These are phyloP conservation scores for Therioaphis trifolii DNA, from an alignment of 2,888 invertebrate species.

Conservation along the genomic window DNA sequence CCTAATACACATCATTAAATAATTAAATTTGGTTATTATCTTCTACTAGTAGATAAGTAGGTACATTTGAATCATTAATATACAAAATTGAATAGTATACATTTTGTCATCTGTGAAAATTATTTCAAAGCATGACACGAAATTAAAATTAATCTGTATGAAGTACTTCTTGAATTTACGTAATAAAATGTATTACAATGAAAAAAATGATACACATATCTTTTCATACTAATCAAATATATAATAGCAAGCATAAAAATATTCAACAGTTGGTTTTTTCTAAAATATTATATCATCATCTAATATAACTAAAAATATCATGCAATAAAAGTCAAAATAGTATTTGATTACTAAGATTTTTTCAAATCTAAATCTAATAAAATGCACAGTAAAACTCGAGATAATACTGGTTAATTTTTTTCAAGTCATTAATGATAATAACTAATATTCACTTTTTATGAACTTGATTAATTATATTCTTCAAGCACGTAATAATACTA, in stretches of 20 bases:
- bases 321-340: neutral
- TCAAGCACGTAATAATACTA: too few species aligned
- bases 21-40: too few species aligned
- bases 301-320: conserved; percentile 3
- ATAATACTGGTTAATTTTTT: too few species aligned
- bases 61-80: too few species aligned
- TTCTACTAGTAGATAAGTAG: too few species aligned
- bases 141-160: neutral
- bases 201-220: neutral
- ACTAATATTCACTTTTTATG: too few species aligned
- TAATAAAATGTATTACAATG: neutral
- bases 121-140: neutral
- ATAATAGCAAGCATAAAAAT: conserved; percentile 13
- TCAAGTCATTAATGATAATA: too few species aligned
- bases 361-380: neutral
- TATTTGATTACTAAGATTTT: neutral
- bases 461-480: too few species aligned
- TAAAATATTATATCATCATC: neutral
- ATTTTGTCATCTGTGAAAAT: neutral
- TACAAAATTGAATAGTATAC: too few species aligned
- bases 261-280: neutral
- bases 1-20: neutral
- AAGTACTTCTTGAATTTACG: neutral
- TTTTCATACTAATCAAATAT: conserved; percentile 6
- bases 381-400: neutral